These are phyloP conservation scores for Eristalis pertinax DNA, from an alignment of 2,888 invertebrate genomes.

Conservation along the genomic window DNA sequence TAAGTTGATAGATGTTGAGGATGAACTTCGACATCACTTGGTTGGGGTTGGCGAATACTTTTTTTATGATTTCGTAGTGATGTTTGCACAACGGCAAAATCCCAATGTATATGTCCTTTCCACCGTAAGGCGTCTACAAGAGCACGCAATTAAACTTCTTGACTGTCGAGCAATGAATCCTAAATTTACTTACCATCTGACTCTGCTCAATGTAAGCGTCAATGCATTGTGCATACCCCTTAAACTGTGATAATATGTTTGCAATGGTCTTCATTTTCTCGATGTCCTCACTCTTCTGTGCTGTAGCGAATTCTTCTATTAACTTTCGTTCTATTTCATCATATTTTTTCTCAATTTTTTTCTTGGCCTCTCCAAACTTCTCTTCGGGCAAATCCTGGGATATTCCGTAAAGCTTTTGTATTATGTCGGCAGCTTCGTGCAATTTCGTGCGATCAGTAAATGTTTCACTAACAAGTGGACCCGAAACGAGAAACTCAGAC, in stretches of 20 bases:
- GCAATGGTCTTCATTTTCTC: conserved; percentile 96
- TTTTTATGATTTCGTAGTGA: conserved; percentile 91
- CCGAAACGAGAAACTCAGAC: conserved; percentile 94
- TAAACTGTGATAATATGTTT: conserved; percentile 95
- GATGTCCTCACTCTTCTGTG: conserved; percentile 92
- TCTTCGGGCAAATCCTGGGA: conserved; percentile 96
- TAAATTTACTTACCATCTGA: conserved; percentile 86
- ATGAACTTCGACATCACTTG: conserved; percentile 99
- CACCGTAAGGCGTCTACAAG: conserved; percentile 89
- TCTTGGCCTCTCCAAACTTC: conserved; percentile 92
- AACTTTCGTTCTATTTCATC: conserved; percentile 93
- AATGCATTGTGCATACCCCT: conserved; percentile 97
- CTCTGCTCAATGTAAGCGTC: conserved; percentile 98
- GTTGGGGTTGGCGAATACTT: conserved; percentile 96
- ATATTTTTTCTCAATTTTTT: conserved; percentile 93
- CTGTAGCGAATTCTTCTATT: conserved; percentile 96
- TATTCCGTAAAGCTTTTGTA: conserved; percentile 97
- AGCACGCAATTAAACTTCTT: conserved; percentile 30
- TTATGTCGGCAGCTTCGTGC: conserved; percentile 97
- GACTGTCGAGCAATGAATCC: too few relatives aligned
- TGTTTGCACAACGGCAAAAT: conserved; percentile 94
- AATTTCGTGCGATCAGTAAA: conserved; percentile 91
- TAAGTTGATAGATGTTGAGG: conserved; percentile 95
- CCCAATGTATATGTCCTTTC: conserved; percentile 94
- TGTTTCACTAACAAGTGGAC: conserved; percentile 91